Conservation (phyloP, 2,888 invertebrate genomes). For the Pyrochroa serraticornis region DNA sequence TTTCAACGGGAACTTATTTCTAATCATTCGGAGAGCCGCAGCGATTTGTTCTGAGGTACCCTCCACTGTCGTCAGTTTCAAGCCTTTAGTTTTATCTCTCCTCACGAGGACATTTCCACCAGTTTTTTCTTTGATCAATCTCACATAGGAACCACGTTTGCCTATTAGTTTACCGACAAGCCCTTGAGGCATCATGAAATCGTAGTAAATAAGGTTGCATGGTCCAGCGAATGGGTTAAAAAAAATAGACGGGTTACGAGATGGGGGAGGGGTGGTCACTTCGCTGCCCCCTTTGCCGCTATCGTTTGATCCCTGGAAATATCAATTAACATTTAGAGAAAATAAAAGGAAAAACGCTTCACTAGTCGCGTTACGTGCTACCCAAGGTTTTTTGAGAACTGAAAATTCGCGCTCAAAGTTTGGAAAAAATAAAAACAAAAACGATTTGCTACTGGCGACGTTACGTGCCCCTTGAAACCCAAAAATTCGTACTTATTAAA, state of each 20-base stretch:
- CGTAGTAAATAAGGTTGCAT: no score
- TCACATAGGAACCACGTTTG: slow-evolving; percentile 80
- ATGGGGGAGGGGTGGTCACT: slow-evolving; percentile 72
- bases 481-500: no score
- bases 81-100: slow-evolving; percentile 74
- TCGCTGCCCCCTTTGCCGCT: slow-evolving; percentile 83
- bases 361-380: no score
- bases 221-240: no score
- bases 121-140: slow-evolving; percentile 77
- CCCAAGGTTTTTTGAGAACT: no score
- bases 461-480: no score
- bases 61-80: slow-evolving; percentile 73
- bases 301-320: slow-evolving; percentile 75
- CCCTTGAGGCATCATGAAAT: slow-evolving; percentile 76
- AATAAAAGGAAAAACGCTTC: neutral
- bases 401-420: no score
- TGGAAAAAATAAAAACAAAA: no score
- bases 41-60: slow-evolving; percentile 75
- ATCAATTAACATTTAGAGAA: slow-evolving; percentile 9
- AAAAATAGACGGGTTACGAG: slow-evolving; percentile 57
- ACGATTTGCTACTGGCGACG: no score
- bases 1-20: slow-evolving; percentile 82
- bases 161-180: slow-evolving; percentile 90
- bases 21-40: slow-evolving; percentile 81
- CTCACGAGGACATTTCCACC: slow-evolving; percentile 81